Conservation (phyloP, 2,888 invertebrate species). For the Oligia strigilis region DNA sequence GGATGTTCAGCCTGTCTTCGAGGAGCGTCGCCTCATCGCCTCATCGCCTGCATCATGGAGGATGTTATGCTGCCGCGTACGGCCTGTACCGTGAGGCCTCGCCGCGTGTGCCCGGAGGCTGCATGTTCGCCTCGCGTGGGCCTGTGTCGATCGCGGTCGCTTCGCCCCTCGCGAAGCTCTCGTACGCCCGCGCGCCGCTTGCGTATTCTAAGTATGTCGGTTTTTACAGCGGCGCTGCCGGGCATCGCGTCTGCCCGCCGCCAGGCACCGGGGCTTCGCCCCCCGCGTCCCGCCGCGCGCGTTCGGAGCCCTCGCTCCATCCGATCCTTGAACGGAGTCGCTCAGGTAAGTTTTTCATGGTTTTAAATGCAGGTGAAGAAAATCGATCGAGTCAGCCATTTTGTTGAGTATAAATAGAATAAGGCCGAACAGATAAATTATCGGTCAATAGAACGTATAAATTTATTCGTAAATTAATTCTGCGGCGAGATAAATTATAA, state of each 20-base stretch:
- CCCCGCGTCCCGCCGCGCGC: conserved; percentile 86
- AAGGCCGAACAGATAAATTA: conserved; percentile 39
- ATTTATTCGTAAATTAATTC: not conserved
- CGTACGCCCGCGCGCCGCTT: conserved; percentile 85
- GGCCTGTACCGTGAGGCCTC: conserved; percentile 85
- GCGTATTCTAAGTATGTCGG: conserved; percentile 87
- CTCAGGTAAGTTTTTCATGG: conserved; percentile 85
- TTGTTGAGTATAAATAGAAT: conserved; percentile 76
- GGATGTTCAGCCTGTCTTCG: conserved; percentile 65
- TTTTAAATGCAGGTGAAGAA: conserved; percentile 79
- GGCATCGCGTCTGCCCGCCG: conserved; percentile 85
- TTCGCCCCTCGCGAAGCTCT: conserved; percentile 83
- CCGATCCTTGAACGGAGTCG: conserved; percentile 78
- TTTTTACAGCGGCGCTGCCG: conserved; percentile 88
- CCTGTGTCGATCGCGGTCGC: conserved; percentile 81
- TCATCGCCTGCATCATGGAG: conserved; percentile 62
- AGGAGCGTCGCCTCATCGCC: conserved; percentile 71
- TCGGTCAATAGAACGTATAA: conserved; percentile 17
- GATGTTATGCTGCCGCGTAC: conserved; percentile 73
- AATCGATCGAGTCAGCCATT: conserved; percentile 84
- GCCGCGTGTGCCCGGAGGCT: conserved; percentile 87
- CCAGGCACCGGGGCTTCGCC: conserved; percentile 84
- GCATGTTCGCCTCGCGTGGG: conserved; percentile 86
- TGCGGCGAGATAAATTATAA: not conserved
- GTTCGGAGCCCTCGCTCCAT: conserved; percentile 89